These are phyloP conservation scores for Struthio camelus DNA, from an alignment of 2,113 vertebrate species.

Conservation along the genomic window DNA sequence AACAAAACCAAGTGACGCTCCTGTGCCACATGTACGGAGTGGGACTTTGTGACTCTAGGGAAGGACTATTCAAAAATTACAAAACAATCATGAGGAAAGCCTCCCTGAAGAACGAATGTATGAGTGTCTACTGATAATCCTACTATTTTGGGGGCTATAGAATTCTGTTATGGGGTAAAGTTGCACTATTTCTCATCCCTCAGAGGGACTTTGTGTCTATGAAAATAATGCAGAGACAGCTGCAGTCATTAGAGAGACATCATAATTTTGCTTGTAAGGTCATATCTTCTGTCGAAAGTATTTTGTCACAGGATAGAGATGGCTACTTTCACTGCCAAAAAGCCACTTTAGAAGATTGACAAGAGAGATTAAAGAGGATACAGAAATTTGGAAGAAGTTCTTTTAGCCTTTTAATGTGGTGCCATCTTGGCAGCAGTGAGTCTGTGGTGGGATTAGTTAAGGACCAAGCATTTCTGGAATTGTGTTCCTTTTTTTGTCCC, in stretches of 20 bases:
- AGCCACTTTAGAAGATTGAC: constrained; percentile 47
- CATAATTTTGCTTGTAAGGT: constrained; percentile 21
- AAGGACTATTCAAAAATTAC: neutral
- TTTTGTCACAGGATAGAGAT: neutral
- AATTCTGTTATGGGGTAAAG: neutral
- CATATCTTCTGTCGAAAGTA: neutral
- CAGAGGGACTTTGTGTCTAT: neutral
- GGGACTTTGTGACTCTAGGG: neutral
- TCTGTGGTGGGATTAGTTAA: neutral
- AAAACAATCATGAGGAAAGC: neutral
- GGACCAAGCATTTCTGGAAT: constrained; percentile 10
- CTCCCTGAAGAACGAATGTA: neutral
- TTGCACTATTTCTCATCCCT: neutral
- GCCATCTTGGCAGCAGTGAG: neutral
- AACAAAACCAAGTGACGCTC: neutral
- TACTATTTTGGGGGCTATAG: neutral
- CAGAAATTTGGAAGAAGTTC: neutral
- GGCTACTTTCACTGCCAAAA: constrained; percentile 1
- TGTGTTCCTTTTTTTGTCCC: neutral
- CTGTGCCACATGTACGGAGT: neutral
- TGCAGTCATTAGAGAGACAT: neutral
- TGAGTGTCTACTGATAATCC: neutral
- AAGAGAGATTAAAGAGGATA: constrained; percentile 16
- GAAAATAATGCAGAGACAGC: neutral
- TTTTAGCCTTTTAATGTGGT: constrained; percentile 34